Conservation (phyloP, 37 sponge, comb jelly and placozoan genomes). For the Agelas oroides region DNA sequence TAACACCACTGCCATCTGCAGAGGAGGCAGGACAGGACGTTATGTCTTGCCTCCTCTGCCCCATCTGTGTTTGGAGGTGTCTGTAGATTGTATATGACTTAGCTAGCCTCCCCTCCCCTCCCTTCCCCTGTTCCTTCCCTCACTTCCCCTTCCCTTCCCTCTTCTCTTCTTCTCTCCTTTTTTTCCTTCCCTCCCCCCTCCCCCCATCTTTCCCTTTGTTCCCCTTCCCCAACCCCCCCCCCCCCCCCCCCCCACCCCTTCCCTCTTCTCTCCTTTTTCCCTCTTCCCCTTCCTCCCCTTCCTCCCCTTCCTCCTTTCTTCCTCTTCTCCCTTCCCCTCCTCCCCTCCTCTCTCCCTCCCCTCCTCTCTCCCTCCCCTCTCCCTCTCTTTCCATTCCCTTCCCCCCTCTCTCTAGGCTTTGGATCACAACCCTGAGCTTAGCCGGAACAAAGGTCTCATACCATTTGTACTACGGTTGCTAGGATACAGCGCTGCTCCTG, state of each 20-base stretch:
- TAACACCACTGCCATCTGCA: too few species aligned
- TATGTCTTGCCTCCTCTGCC: too few species aligned
- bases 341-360: slow-evolving; percentile 13
- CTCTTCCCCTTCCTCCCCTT: too few species aligned
- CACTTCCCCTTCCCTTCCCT: neutral
- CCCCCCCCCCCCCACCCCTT: neutral
- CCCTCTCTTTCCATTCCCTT: too few species aligned
- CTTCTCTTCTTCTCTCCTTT: neutral
- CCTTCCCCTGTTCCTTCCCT: too few species aligned
- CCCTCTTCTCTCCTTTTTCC: too few species aligned
- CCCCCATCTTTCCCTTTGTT: neutral
- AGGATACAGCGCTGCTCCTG: slow-evolving; percentile 29
- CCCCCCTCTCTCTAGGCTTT: slow-evolving; percentile 10
- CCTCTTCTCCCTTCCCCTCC: neutral
- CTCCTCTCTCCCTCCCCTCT: neutral
- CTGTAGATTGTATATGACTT: neutral
- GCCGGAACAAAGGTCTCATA: slow-evolving; percentile 20
- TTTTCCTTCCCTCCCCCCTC: neutral
- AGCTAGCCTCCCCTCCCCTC: too few species aligned
- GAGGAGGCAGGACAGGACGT: too few species aligned
- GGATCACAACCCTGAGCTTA: slow-evolving; percentile 53
- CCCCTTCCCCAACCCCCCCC: slow-evolving; percentile 1
- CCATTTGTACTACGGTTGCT: slow-evolving; percentile 38
- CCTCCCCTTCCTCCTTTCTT: too few species aligned
- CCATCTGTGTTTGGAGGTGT: too few species aligned